Evolutionary conservation across 2,113 vertebrate genomes (phyloP).

Genomic region (Alaudala cheleensis): DNA sequence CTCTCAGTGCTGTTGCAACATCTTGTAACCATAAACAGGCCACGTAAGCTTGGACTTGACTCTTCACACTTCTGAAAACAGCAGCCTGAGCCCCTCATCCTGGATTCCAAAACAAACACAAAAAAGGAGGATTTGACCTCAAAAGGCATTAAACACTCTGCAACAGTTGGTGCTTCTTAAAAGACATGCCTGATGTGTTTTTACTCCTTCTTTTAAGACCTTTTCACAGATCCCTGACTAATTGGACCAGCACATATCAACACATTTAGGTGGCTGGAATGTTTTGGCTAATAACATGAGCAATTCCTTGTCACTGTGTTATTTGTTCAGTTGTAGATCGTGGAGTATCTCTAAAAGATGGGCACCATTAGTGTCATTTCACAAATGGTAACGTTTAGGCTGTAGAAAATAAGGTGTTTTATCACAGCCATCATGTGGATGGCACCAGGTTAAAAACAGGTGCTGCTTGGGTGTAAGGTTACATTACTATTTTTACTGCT

Average conservation of each 20-base stretch:
- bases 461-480: background rate
- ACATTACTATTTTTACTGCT: background rate
- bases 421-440: background rate
- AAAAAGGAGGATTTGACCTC: background rate
- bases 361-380: background rate
- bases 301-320: background rate
- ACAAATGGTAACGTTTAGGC: background rate
- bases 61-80: background rate
- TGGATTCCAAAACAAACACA: background rate
- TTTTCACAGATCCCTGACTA: background rate
- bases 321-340: background rate
- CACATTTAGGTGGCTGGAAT: background rate
- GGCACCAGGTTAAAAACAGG: background rate
- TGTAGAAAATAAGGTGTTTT: background rate
- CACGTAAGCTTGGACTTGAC: background rate
- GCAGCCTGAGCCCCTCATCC: background rate
- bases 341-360: background rate
- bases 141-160: background rate
- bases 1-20: background rate
- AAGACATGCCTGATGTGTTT: background rate
- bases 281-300: background rate
- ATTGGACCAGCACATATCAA: background rate
- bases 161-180: background rate
- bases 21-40: background rate
- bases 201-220: background rate